Base-by-base conservation (phyloP, 2,888 invertebrate genomes). In the Synanthedon formicaeformis region DNA sequence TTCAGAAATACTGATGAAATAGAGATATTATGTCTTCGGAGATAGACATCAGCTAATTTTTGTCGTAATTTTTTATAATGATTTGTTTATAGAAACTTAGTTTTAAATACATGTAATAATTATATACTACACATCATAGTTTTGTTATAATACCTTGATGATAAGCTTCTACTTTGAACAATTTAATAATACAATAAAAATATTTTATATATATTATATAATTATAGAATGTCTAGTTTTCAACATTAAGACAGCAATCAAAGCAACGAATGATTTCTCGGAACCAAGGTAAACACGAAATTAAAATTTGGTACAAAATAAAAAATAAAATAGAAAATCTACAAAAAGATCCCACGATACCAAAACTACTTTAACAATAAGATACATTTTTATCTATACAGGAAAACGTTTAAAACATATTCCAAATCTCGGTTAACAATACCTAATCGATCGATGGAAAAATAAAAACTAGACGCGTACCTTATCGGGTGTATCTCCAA, bases 401-500 rank as follows among this genome's bases (percentile, higher is more conserved):
- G 76, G 78, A 81, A 83, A 81, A 79, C 65, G 66, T 64, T 73
- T 61, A 66, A 58, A 73, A 68, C 61, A 67, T 67, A 75, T 74
- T 72, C 65, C 65, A 69, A 75, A 81, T 77, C 70, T 73, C 59
- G 54, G 57, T 62, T 65, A 72, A 81, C 77, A 82, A 81, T 78
- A 65, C 69, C 63, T 68, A 69, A 72, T 68, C 69, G 71, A 80
- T 75, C 69, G 69, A 73, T 66, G 67, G 67, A 73, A 79, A 69
- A 75, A 76, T 73, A 71, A 67, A 50, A 71, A 72, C 75, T 71
- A 76, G 75, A 76, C 71, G 68, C 72, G 67, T 64, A 60, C 67
- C 73, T 75, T 82, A 83, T 82, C 84, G 64, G 69, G 69, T 61
- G 66, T 66, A 83, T 81, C 82, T 80, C 63, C 54, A 60, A 71